Percentiles rank a stretch among this genome's conserved stretches.
These are phyloP conservation scores for Hycleus phaleratus DNA, from an alignment of 1,140 invertebrate species.

Conservation along the genomic window DNA sequence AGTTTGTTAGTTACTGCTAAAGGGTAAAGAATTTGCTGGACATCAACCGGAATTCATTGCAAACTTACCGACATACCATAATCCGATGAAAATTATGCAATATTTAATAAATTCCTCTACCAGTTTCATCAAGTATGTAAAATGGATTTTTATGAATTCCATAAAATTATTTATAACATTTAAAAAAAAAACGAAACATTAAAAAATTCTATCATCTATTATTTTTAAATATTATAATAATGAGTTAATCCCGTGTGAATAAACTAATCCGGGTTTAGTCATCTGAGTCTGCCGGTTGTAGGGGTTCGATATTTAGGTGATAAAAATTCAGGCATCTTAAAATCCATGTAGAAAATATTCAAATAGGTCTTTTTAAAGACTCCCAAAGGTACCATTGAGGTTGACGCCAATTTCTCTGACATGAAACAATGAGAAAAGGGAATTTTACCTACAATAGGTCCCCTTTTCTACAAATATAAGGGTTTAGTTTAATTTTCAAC, in stretches of 20 bases:
- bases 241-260: no score
- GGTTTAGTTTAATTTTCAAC: no score
- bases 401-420: slow-evolving; percentile 45
- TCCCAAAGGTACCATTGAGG: slow-evolving; percentile 42
- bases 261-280: no score
- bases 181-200: neutral
- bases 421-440: slow-evolving; percentile 38
- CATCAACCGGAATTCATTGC: slow-evolving; percentile 15
- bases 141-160: neutral
- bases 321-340: slow-evolving; percentile 45
- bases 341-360: slow-evolving; percentile 46
- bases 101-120: slow-evolving; percentile 11
- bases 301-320: slow-evolving; percentile 37
- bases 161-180: neutral
- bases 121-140: neutral
- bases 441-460: slow-evolving; percentile 23
- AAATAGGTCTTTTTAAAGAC: slow-evolving; percentile 43
- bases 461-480: no score
- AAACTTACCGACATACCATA: slow-evolving; percentile 12
- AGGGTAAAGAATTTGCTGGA: slow-evolving; percentile 15
- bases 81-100: slow-evolving; percentile 15
- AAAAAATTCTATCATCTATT: no score
- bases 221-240: no score
- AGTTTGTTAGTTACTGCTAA: neutral
- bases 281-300: no score